A percentile compares a stretch with the other conserved stretches of the same genome.
Conservation (phyloP, 2,888 invertebrate species). For the Seira ritae region DNA sequence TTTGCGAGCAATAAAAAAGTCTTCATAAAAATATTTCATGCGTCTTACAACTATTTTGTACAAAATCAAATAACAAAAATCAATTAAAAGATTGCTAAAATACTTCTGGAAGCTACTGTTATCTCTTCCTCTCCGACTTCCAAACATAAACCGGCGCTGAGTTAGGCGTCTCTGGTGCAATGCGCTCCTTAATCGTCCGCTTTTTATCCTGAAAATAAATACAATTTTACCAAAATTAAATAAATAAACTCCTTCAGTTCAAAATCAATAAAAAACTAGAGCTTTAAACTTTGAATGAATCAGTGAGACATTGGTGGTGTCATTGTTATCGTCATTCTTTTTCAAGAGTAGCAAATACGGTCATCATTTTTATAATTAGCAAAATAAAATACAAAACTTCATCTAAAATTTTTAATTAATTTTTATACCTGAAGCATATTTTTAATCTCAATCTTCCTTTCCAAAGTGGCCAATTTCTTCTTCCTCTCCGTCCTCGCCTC, state of each 20-base stretch:
- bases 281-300: background rate
- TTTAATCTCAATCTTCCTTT: conserved; percentile 87
- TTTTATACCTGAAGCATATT: conserved; percentile 80
- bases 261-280: no score
- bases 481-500: conserved; percentile 86
- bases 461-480: conserved; percentile 84
- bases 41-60: no score
- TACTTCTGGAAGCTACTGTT: conserved; percentile 74
- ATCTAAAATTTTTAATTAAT: background rate
- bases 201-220: conserved; percentile 63
- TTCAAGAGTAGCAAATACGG: background rate
- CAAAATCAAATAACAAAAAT: background rate
- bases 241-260: conserved; percentile 28
- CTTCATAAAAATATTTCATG: no score
- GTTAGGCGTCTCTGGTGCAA: conserved; percentile 81
- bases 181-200: conserved; percentile 72
- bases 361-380: background rate
- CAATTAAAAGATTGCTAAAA: background rate
- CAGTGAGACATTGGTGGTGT: background rate
- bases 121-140: conserved; percentile 88
- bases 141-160: conserved; percentile 87
- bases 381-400: background rate
- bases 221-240: conserved; percentile 42
- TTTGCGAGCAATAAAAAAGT: no score
- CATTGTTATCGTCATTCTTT: background rate